Conservation (phyloP, 2,797 vertebrate genomes). For the Limosa lapponica region DNA sequence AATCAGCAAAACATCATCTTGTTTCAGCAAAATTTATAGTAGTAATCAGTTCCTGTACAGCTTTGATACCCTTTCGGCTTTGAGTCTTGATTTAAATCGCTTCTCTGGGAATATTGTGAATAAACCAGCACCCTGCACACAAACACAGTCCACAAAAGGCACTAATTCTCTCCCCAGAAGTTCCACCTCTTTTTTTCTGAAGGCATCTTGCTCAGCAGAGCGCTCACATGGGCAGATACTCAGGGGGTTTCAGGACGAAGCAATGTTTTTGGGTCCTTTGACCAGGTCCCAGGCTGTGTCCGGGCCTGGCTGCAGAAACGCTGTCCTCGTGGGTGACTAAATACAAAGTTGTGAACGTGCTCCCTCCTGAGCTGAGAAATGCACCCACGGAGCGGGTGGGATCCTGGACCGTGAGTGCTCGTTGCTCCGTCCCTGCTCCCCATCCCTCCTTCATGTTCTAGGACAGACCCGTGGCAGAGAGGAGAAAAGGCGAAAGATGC, state of each 20-base stretch:
- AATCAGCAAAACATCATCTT: slow-evolving; percentile 56
- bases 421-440: not conserved
- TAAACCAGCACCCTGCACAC: not conserved
- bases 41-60: slow-evolving; percentile 64
- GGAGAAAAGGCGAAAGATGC: not conserved
- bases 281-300: not conserved
- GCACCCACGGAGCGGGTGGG: not conserved
- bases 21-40: slow-evolving; percentile 67
- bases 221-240: not conserved
- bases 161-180: slow-evolving; percentile 31
- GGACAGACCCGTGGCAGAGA: not conserved
- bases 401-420: not conserved
- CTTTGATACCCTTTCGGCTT: slow-evolving; percentile 48
- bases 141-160: slow-evolving; percentile 34
- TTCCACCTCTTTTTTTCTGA: not conserved
- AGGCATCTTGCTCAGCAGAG: not conserved
- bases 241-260: not conserved
- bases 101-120: not conserved
- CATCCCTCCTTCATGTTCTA: fast-evolving
- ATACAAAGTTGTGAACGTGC: not conserved
- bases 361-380: not conserved
- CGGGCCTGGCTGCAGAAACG: not conserved
- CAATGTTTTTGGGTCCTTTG: not conserved
- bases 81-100: slow-evolving; percentile 45
- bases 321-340: fast-evolving